These are phyloP conservation scores for Balanococcus diminutus DNA, from an alignment of 2,888 invertebrate species.

Conservation along the genomic window DNA sequence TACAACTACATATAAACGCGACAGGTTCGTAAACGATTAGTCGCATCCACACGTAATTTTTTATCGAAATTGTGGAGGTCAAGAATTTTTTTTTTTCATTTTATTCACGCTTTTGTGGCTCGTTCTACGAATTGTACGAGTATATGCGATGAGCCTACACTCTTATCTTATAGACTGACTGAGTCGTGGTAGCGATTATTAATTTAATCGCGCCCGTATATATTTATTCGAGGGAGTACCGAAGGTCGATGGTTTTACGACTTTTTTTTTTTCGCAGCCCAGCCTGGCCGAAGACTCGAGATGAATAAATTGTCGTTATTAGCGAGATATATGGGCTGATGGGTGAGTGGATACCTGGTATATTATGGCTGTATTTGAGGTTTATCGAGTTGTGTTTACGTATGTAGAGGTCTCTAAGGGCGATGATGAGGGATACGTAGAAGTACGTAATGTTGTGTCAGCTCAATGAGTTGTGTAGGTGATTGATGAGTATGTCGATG, in stretches of 20 bases:
- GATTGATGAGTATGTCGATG: neutral
- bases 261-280: neutral
- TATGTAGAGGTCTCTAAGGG: neutral
- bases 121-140: neutral
- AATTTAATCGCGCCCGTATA: neutral
- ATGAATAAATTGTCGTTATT: neutral
- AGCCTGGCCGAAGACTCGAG: neutral
- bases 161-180: neutral
- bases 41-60: slow-evolving; percentile 18
- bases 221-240: neutral
- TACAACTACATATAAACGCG: neutral
- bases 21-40: slow-evolving; percentile 3
- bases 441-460: neutral
- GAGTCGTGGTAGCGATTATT: neutral
- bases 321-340: neutral
- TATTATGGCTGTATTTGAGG: neutral
- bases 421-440: too few relatives aligned
- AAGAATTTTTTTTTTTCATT: slow-evolving; percentile 17
- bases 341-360: neutral
- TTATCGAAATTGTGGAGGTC: slow-evolving; percentile 21
- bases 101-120: neutral
- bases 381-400: neutral
- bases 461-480: neutral
- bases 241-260: neutral
- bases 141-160: neutral